Evolutionary conservation across 1,140 invertebrate genomes (phyloP), one percentile per base, ranked within the genome.

Genomic region (Nephila pilipes): DNA sequence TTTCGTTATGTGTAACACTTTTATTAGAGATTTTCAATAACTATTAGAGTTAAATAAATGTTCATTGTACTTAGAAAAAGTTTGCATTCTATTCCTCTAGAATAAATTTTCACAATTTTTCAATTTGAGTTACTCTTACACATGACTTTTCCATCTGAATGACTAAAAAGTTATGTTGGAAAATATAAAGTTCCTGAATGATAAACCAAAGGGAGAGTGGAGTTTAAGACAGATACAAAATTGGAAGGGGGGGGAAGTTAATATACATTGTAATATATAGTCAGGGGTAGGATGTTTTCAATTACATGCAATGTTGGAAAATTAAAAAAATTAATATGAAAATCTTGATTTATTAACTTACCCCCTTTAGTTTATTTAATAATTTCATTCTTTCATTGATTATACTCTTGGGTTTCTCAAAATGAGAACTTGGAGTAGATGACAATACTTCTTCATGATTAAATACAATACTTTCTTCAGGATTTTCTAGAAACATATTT

Each of bases 351-450:
- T 32, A 5, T 32, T 36, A 75, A 36, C 69, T 25, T 32, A 75
- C 69, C 18, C 36, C 36, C 32, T 32, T 75, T 6, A 75, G 12
- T 36, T 36, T 75, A 18, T 75, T 36, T 36, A 75, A 32, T 32
- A 75, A 36, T 75, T 65, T 65, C 22, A 20, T 32, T 75, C 36
- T 75, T 5, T 75, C 69, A 18, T 75, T 32, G 18, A 75, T 75
- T 8, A 75, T 32, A 75, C 14, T 16, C 14, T 75, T 36, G 6
- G 29, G 29, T 36, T 29, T 75, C 18, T 75, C 29, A 16, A 32
- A 16, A 75, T 36, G 16, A 32, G 69, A 75, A 36, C 69, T 75
- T 75, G 69, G 69, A 75, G 69, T 75, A 36, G 69, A 75, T 32
- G 69, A 75, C 18, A 75, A 18, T 5, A 75, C 29, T 32, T 75